Base-by-base conservation (phyloP, 2,888 invertebrate species). In the Pristionchus maxplancki region DNA sequence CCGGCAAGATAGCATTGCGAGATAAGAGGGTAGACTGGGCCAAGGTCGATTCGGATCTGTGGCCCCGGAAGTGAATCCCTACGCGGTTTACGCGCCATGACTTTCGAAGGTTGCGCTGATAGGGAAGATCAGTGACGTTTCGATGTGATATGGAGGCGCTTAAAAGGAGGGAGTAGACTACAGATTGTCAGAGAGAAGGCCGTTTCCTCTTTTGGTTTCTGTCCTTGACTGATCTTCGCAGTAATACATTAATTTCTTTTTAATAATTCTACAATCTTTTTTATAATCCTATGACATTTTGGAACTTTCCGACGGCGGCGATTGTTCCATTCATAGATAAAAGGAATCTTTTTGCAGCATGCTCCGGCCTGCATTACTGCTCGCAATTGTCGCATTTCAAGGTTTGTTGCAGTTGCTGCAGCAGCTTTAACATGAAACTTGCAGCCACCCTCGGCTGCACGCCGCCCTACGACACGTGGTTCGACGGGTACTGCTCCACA, bases 391-490 rank as follows among this genome's bases (percentile, higher is more conserved):
- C 31, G 11, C 31, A 4, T 20, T 71, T 6, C 71, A 37, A 40
- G 71, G 71, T 71, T n/a, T n/a, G n/a, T n/a, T n/a, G n/a, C n/a
- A n/a, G n/a, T n/a, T n/a, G 24, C 71, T 71, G 37, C 71, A 5
- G 17, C 71, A 71, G 34, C 34, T 67, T 31, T 31, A 67, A 67
- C 31, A 3, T 67, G 6, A 0, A 5, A 1, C 44, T 48, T 78
- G 44, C 78, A 78, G 78, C 44, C 24, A n/a, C 20, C 15, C 13
- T 34, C 28, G 24, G 48, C 28, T 83, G 82, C 53, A 83, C 82
- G 53, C 82, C 82, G 15, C 82, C 82, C 2, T 83, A 53, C 82
- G 53, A 83, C 53, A 53, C 82, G 4, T 83, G 82, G 82, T 53
- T 28, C 4, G 82, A 83, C 34, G 82, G 82, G 1, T 20, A 34